phyloP scores from a whole-genome alignment of 2,113 vertebrate species.

The Empidonax alnorum region DNA sequence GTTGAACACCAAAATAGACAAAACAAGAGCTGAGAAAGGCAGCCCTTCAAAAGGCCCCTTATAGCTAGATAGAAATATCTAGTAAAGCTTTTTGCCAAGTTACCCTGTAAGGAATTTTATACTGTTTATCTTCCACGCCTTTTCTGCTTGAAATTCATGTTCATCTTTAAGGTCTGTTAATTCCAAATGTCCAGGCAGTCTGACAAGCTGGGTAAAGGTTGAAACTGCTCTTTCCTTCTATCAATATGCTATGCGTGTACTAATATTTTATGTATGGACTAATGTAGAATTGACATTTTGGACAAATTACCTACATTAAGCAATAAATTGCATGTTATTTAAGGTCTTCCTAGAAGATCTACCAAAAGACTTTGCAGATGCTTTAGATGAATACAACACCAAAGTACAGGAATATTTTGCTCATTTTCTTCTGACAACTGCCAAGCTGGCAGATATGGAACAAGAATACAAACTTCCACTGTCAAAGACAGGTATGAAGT shows the following conservation, averaged over 20 bases:
- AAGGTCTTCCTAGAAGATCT: conserved; percentile 60
- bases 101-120: neutral
- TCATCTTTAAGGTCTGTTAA: neutral
- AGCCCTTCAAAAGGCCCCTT: neutral
- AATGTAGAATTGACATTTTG: neutral
- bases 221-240: neutral
- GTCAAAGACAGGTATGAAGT: conserved; percentile 52
- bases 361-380: conserved; percentile 52
- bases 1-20: neutral
- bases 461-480: conserved; percentile 61
- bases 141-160: neutral
- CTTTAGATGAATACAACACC: conserved; percentile 48
- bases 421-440: conserved; percentile 52
- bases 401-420: conserved; percentile 44
- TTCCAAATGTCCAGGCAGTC: neutral
- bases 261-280: neutral
- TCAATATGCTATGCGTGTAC: neutral
- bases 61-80: neutral
- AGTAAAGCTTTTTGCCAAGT: neutral
- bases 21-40: neutral
- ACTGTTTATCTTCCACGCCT: neutral
- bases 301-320: neutral
- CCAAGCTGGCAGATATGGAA: conserved; percentile 43
- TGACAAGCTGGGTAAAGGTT: neutral
- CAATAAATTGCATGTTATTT: neutral